Percentiles rank a stretch among this genome's conserved stretches.
phyloP scores from a whole-genome alignment of 2,113 vertebrate genomes.

The Anoplopoma fimbria region DNA sequence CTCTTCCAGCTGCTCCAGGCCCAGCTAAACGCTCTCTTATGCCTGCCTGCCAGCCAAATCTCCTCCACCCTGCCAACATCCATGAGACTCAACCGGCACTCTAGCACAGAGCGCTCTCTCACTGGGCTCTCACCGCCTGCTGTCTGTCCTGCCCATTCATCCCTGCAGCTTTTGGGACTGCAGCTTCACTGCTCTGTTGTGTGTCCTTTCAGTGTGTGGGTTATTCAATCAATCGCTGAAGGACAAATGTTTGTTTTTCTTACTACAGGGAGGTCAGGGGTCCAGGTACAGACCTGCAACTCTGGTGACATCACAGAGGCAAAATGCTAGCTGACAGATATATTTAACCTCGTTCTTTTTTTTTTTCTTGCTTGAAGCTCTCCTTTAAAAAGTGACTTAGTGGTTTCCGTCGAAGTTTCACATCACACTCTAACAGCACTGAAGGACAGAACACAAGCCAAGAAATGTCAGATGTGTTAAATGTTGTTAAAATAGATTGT shows the following conservation, averaged over 20 bases:
- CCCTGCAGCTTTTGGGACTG: constrained; percentile 25
- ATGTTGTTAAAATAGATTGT: not conserved
- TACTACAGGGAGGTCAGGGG: not conserved
- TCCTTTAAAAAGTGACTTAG: not conserved
- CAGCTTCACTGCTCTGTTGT: not conserved
- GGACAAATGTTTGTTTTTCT: constrained; percentile 5
- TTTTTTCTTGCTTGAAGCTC: not conserved
- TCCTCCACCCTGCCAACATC: constrained; percentile 61
- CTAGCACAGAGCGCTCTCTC: constrained; percentile 60
- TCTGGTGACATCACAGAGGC: not conserved
- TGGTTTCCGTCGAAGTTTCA: not conserved
- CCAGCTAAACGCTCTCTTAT: constrained; percentile 56
- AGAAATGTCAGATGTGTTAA: not conserved
- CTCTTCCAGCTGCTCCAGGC: constrained; percentile 54
- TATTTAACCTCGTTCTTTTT: not conserved
- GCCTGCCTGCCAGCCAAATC: constrained; percentile 47
- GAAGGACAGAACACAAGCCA: not conserved
- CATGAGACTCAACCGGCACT: constrained; percentile 35
- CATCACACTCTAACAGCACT: not conserved
- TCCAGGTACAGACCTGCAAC: not conserved
- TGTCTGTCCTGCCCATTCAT: constrained; percentile 50
- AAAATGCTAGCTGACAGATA: not conserved
- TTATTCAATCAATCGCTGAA: not conserved
- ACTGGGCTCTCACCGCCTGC: constrained; percentile 41
- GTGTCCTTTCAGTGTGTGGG: not conserved